A percentile compares a stretch with the other conserved stretches of the same genome.
Evolutionary conservation across 2,113 vertebrate species (phyloP).

Genomic region (Cyprinus carpio): DNA sequence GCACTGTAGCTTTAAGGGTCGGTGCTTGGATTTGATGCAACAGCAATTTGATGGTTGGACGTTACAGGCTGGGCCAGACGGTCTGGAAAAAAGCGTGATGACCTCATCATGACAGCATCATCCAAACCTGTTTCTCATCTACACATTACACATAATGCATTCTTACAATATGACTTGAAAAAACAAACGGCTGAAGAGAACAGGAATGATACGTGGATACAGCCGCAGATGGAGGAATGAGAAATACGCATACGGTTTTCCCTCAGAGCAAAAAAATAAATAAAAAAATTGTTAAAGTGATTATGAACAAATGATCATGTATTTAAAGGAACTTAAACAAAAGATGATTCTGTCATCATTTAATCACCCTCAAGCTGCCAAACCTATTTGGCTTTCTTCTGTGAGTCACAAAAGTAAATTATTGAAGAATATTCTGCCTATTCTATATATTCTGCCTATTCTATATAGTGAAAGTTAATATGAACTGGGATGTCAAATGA

Average conservation of each 20-base stretch:
- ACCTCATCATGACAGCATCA: conserved; percentile 95
- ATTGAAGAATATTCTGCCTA: not conserved
- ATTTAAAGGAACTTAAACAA: not conserved
- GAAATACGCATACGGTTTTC: conserved; percentile 32
- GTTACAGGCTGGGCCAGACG: conserved; percentile 69
- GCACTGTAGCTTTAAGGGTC: conserved; percentile 79
- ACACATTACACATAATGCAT: conserved; percentile 89
- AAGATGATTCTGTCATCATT: not conserved
- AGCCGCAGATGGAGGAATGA: conserved; percentile 72
- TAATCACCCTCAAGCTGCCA: not conserved
- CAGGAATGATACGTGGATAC: conserved; percentile 81
- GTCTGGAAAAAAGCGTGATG: conserved; percentile 85
- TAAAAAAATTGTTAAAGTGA: not conserved
- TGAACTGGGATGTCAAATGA: not conserved
- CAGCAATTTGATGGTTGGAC: conserved; percentile 88
- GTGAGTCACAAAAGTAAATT: not conserved
- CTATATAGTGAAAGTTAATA: not conserved
- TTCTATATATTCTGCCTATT: too few species aligned
- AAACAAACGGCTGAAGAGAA: conserved; percentile 83
- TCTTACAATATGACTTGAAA: conserved; percentile 93
- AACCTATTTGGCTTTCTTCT: not conserved
- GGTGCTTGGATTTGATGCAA: conserved; percentile 83
- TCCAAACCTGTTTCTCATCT: conserved; percentile 94
- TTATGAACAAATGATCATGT: not conserved
- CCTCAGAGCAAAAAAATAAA: not conserved